phyloP scores from a whole-genome alignment of 1,140 invertebrate genomes.

The Rhynchophorus ferrugineus region DNA sequence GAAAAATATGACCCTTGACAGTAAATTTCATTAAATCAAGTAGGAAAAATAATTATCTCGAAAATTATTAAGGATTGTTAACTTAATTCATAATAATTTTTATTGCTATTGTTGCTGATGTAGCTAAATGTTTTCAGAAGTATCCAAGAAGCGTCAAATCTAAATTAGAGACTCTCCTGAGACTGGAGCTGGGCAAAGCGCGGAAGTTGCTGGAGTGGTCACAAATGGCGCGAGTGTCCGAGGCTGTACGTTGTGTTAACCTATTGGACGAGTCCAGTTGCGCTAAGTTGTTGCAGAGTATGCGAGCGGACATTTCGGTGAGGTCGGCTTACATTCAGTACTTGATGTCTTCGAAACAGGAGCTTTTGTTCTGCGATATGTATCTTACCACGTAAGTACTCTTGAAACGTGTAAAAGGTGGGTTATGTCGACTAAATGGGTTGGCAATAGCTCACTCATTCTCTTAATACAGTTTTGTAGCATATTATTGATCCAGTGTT shows the following conservation, averaged over 20 bases:
- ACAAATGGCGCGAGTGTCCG: slow-evolving; percentile 70
- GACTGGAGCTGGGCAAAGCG: slow-evolving; percentile 79
- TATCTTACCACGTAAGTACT: slow-evolving; percentile 62
- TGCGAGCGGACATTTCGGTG: slow-evolving; percentile 73
- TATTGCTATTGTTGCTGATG: no score
- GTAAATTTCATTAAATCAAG: no score
- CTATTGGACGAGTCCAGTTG: slow-evolving; percentile 67
- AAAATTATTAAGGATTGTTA: no score
- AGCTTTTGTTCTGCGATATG: slow-evolving; percentile 69
- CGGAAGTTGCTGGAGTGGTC: slow-evolving; percentile 76
- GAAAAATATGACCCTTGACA: no score
- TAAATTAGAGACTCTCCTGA: slow-evolving; percentile 63
- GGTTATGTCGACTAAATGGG: no score
- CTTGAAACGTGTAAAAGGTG: slow-evolving; percentile 1
- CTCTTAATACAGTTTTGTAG: no score
- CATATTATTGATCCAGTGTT: no score
- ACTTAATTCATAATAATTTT: neutral
- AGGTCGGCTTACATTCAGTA: slow-evolving; percentile 79
- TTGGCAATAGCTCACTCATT: no score
- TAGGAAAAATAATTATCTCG: no score
- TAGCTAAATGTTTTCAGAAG: slow-evolving; percentile 28
- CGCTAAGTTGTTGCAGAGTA: slow-evolving; percentile 65
- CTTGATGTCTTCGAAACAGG: slow-evolving; percentile 73
- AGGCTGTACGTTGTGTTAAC: slow-evolving; percentile 75
- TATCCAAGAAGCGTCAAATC: slow-evolving; percentile 41